Percentiles rank a stretch among this genome's conserved stretches.
These are phyloP conservation scores for Tragelaphus oryx DNA, from an alignment of 2,797 vertebrate species.

Conservation along the genomic window DNA sequence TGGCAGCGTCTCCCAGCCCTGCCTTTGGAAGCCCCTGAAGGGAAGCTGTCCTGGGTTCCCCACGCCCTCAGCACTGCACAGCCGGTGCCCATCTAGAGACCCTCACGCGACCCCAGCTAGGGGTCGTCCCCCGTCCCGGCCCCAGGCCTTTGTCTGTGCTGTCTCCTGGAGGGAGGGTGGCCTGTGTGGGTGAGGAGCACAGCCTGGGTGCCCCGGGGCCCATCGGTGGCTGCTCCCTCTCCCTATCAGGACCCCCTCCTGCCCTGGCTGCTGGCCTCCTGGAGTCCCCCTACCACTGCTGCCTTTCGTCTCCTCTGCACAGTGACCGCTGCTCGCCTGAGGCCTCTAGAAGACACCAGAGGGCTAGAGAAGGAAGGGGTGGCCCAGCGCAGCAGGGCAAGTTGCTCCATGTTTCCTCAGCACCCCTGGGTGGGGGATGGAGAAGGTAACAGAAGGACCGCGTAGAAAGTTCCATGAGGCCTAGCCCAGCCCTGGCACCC, in stretches of 20 bases:
- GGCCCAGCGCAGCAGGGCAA: not conserved
- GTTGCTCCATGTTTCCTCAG: not conserved
- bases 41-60: not conserved
- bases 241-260: not conserved
- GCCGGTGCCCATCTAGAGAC: not conserved
- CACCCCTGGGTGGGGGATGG: not conserved
- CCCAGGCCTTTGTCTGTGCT: not conserved
- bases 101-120: not conserved
- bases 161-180: not conserved
- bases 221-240: not conserved
- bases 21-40: not conserved
- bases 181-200: no score
- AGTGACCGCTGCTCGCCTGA: not conserved
- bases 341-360: not conserved
- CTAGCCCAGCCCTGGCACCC: no score
- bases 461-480: fast-evolving
- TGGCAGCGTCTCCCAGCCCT: not conserved
- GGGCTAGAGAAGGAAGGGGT: not conserved
- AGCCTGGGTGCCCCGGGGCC: not conserved
- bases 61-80: not conserved
- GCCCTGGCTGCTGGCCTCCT: not conserved
- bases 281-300: not conserved
- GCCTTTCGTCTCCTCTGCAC: not conserved
- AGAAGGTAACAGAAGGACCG: not conserved
- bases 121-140: not conserved